These are phyloP conservation scores for Crossocerus cetratus DNA, from an alignment of 2,888 invertebrate genomes.

Conservation along the genomic window DNA sequence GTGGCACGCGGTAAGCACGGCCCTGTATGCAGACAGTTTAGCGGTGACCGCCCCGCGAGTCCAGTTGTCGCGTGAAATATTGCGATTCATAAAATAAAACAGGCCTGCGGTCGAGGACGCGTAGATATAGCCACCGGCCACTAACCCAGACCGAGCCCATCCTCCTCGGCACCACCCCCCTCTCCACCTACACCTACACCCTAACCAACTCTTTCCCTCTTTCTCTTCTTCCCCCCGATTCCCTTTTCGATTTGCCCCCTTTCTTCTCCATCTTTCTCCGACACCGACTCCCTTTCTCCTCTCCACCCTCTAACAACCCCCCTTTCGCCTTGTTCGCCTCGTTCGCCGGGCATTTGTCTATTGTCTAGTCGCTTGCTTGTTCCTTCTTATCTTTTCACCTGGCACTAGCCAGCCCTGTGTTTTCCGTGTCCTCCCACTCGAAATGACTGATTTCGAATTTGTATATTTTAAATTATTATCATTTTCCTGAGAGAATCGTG, in stretches of 20 bases:
- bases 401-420: background rate
- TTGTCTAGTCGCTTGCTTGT: background rate
- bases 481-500: no score
- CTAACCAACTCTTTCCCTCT: background rate
- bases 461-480: no score
- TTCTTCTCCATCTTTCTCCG: no score
- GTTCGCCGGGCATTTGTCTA: no score
- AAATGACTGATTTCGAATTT: no score
- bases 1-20: slow-evolving; percentile 71
- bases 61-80: slow-evolving; percentile 77
- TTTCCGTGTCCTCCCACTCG: no score
- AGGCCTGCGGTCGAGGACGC: slow-evolving; percentile 75
- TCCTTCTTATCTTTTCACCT: slow-evolving; percentile 33
- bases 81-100: slow-evolving; percentile 77
- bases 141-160: slow-evolving; percentile 67
- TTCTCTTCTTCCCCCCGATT: slow-evolving; percentile 28
- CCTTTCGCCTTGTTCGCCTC: no score
- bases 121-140: slow-evolving; percentile 70
- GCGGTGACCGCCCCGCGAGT: slow-evolving; percentile 74
- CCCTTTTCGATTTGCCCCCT: no score
- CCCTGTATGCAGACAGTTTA: slow-evolving; percentile 74
- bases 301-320: no score
- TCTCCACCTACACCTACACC: slow-evolving; percentile 22
- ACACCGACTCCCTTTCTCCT: no score
- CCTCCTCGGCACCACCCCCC: slow-evolving; percentile 44